Evolutionary conservation across 1,140 invertebrate genomes (phyloP).

Genomic region (Lysiphlebus fabarum): DNA sequence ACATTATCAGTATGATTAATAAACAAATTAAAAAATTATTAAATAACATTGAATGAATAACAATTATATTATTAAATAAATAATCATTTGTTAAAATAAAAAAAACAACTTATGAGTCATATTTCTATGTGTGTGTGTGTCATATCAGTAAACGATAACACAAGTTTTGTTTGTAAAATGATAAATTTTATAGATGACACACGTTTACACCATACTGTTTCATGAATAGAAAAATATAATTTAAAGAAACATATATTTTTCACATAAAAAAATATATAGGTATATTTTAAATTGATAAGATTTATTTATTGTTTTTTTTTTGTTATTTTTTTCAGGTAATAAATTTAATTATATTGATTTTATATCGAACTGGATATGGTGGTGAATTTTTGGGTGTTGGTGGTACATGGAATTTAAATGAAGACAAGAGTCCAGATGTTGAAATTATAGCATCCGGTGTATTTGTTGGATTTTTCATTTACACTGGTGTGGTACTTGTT

Average conservation of each 20-base stretch:
- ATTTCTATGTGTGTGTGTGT: constrained; percentile 1
- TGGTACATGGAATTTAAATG: constrained; percentile 84
- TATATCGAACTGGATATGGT: constrained; percentile 77
- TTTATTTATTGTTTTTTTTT: constrained; percentile 20
- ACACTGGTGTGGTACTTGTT: constrained; percentile 68
- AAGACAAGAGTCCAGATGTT: constrained; percentile 79
- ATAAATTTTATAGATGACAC: constrained; percentile 26
- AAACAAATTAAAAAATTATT: too few species aligned
- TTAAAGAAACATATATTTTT: too few species aligned
- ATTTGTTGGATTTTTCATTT: constrained; percentile 80
- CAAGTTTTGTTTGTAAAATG: constrained; percentile 26
- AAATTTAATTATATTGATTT: constrained; percentile 74
- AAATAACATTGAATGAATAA: too few species aligned
- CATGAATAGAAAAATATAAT: background rate
- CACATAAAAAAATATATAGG: too few species aligned
- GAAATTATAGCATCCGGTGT: constrained; percentile 83
- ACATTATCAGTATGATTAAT: too few species aligned
- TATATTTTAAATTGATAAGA: background rate
- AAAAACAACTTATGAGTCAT: constrained; percentile 26
- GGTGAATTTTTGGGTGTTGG: constrained; percentile 80
- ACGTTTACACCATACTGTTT: background rate
- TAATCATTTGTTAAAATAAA: constrained; percentile 13
- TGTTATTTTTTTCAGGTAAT: constrained; percentile 62
- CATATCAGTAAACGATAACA: constrained; percentile 29
- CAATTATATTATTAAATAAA: background rate